These are phyloP conservation scores for Megalopta genalis DNA, from an alignment of 1,140 invertebrate genomes.

Conservation along the genomic window DNA sequence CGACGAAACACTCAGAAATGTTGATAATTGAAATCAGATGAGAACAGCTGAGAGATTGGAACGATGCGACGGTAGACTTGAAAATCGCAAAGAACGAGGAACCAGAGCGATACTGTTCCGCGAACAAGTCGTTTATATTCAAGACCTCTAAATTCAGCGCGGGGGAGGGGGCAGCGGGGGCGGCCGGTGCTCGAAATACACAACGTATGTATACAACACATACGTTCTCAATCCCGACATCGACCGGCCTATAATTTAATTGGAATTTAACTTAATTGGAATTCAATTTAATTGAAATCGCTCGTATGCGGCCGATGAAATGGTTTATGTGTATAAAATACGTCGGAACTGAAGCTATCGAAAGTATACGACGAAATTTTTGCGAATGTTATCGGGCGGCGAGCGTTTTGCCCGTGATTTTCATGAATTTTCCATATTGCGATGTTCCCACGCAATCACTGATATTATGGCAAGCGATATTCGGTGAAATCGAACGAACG, in stretches of 20 bases:
- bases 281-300: conserved; percentile 51
- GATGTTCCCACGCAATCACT: conserved; percentile 32
- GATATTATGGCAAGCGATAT: conserved; percentile 41
- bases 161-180: not conserved
- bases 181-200: not conserved
- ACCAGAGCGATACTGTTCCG: not conserved
- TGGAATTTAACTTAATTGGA: conserved; percentile 49
- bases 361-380: conserved; percentile 34
- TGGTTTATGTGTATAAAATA: conserved; percentile 31
- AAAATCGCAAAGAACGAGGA: not conserved
- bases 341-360: not conserved
- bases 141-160: conserved; percentile 3
- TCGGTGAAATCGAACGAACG: not conserved
- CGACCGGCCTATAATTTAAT: conserved; percentile 38
- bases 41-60: too few species aligned
- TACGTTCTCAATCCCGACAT: not conserved
- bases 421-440: conserved; percentile 46
- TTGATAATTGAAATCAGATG: too few species aligned
- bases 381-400: conserved; percentile 29
- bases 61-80: too few species aligned
- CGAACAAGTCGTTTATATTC: conserved; percentile 1
- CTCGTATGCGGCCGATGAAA: conserved; percentile 32
- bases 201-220: not conserved
- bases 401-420: conserved; percentile 19
- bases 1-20: too few species aligned